Evolutionary conservation across 2,888 invertebrate genomes (phyloP).

Genomic region (Drosophila nr. perissopoda): DNA sequence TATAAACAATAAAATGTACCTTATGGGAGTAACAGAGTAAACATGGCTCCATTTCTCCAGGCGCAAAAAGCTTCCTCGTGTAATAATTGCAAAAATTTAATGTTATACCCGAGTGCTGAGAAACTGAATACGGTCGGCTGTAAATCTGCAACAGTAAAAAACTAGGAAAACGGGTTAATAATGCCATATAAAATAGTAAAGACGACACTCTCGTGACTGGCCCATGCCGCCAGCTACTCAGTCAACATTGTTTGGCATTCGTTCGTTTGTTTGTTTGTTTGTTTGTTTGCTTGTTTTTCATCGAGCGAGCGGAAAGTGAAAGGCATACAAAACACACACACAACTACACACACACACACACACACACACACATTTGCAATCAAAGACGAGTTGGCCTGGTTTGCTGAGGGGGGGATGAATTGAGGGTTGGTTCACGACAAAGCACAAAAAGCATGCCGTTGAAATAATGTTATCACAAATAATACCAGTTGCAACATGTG

Average conservation of each 20-base stretch:
- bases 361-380: not conserved
- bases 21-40: slow-evolving; percentile 16
- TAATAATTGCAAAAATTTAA: slow-evolving; percentile 63
- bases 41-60: slow-evolving; percentile 16
- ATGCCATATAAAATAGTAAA: slow-evolving; percentile 76
- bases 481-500: slow-evolving; percentile 37
- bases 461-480: slow-evolving; percentile 61
- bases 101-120: slow-evolving; percentile 42
- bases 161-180: slow-evolving; percentile 81
- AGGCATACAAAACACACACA: slow-evolving; percentile 48
- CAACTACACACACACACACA: slow-evolving; percentile 1
- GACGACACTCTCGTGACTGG: slow-evolving; percentile 80
- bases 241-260: slow-evolving; percentile 45
- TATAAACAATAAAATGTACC: slow-evolving; percentile 21
- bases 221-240: slow-evolving; percentile 50
- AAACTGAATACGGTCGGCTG: slow-evolving; percentile 28
- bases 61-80: slow-evolving; percentile 45
- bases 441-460: slow-evolving; percentile 54
- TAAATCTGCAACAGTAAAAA: slow-evolving; percentile 44
- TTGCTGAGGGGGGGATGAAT: not conserved
- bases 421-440: slow-evolving; percentile 23
- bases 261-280: slow-evolving; percentile 54
- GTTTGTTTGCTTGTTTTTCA: slow-evolving; percentile 26
- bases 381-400: slow-evolving; percentile 27
- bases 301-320: slow-evolving; percentile 66